phyloP scores from a whole-genome alignment of 2,797 vertebrate species.

The Toxotes lorentzi region DNA sequence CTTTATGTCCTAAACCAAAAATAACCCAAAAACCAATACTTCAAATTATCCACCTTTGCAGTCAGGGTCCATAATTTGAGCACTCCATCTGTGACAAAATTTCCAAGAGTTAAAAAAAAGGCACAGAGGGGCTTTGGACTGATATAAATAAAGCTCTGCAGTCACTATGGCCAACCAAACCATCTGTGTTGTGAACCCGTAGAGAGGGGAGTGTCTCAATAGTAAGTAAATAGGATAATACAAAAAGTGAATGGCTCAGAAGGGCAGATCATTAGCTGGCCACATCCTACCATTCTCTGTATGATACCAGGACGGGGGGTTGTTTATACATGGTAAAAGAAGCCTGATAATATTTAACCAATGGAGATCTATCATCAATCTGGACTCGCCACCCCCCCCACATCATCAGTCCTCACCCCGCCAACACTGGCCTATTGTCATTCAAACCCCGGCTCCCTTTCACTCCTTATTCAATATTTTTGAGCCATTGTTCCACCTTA shows the following conservation, averaged over 20 bases:
- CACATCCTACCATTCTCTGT: conserved; percentile 75
- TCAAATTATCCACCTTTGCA: conserved; percentile 17
- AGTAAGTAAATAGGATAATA: conserved; percentile 77
- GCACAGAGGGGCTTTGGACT: conserved; percentile 45
- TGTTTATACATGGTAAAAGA: conserved; percentile 73
- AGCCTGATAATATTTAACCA: conserved; percentile 89
- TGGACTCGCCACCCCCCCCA: conserved; percentile 40
- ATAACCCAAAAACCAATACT: conserved; percentile 18
- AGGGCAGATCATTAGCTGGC: conserved; percentile 80
- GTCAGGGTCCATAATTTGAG: background rate
- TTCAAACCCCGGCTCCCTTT: conserved; percentile 74
- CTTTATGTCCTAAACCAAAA: background rate
- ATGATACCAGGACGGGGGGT: conserved; percentile 58
- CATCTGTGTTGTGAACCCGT: conserved; percentile 74
- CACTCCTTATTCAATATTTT: conserved; percentile 83
- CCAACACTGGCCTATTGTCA: conserved; percentile 78
- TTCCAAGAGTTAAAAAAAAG: conserved; percentile 16
- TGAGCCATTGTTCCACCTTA: conserved; percentile 78
- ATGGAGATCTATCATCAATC: conserved; percentile 81
- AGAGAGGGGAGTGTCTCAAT: conserved; percentile 69
- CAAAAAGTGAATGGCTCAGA: conserved; percentile 79
- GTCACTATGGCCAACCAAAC: conserved; percentile 72
- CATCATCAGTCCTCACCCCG: conserved; percentile 73
- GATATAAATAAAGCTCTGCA: conserved; percentile 54
- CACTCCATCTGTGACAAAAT: conserved; percentile 27